A percentile compares a stretch with the other conserved stretches of the same genome.
These are phyloP conservation scores for Arbacia lixula DNA, from an alignment of 53 echinoderm and acorn worm genomes.

Conservation along the genomic window DNA sequence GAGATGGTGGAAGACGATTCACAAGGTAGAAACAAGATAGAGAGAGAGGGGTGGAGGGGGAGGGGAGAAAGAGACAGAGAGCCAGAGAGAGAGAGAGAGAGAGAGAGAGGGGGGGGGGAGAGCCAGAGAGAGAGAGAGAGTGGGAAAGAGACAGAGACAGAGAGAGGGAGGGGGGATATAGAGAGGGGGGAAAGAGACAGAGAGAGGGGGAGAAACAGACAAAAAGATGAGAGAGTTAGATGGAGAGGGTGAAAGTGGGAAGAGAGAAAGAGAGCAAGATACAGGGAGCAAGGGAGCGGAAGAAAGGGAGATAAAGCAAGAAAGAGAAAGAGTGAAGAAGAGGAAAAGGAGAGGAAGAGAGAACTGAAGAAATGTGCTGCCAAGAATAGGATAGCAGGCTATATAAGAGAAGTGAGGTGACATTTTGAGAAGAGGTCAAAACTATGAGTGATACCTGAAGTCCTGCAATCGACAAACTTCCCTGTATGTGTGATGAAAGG, in stretches of 20 bases:
- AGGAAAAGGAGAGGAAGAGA: neutral
- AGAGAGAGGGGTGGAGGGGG: too few species aligned
- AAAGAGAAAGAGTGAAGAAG: neutral
- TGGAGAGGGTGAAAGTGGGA: neutral
- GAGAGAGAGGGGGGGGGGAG: neutral
- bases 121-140: neutral
- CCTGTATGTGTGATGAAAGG: too few species aligned
- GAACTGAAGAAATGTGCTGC: too few species aligned
- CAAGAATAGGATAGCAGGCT: too few species aligned
- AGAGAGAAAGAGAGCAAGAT: neutral
- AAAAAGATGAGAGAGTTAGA: neutral
- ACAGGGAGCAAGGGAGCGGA: neutral
- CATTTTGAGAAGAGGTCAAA: too few species aligned
- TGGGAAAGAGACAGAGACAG: neutral
- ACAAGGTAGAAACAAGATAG: too few species aligned
- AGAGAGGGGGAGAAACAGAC: neutral
- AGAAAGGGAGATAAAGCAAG: neutral
- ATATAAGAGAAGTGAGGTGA: too few species aligned
- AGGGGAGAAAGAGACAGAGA: neutral
- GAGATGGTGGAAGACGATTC: too few species aligned
- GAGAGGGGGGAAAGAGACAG: neutral
- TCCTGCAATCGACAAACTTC: too few species aligned
- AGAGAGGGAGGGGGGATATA: neutral
- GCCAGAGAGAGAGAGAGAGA: neutral
- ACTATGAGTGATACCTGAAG: too few species aligned